These are phyloP conservation scores for Chionodraco myersi DNA, from an alignment of 2,113 vertebrate species.

Conservation along the genomic window DNA sequence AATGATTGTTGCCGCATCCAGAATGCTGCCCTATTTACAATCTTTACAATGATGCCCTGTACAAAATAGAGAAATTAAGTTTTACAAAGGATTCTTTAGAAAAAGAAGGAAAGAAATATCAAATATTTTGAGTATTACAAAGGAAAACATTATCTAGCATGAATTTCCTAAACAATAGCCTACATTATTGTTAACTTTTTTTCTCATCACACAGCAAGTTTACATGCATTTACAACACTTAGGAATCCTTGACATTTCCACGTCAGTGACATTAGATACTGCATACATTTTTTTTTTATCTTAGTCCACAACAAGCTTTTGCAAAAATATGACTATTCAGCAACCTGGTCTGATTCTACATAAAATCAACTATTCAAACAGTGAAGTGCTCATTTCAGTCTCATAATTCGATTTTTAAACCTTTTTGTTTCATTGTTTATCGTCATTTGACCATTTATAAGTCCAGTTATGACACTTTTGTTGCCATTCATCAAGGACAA, in stretches of 20 bases:
- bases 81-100: constrained; percentile 82
- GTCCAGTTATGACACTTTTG: constrained; percentile 10
- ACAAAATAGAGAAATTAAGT: constrained; percentile 84
- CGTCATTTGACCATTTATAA: constrained; percentile 35
- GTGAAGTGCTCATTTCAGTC: constrained; percentile 19
- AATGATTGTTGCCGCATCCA: constrained; percentile 84
- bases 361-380: constrained; percentile 14
- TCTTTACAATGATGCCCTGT: constrained; percentile 86
- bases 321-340: constrained; percentile 84
- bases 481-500: constrained; percentile 44
- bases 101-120: constrained; percentile 78
- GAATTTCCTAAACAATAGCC: constrained; percentile 59
- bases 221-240: constrained; percentile 87
- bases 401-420: constrained; percentile 29
- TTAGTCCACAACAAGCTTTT: constrained; percentile 79
- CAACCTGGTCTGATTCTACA: constrained; percentile 67
- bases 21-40: constrained; percentile 85
- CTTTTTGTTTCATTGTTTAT: constrained; percentile 1
- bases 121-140: constrained; percentile 80
- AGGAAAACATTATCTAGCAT: constrained; percentile 70
- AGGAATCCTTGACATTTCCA: constrained; percentile 82
- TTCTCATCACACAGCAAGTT: constrained; percentile 79
- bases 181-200: constrained; percentile 62
- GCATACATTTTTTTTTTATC: constrained; percentile 70
- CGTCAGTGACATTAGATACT: constrained; percentile 79